A percentile compares a stretch with the other conserved stretches of the same genome.
phyloP scores from a whole-genome alignment of 2,113 vertebrate species.

The Callorhinus ursinus region DNA sequence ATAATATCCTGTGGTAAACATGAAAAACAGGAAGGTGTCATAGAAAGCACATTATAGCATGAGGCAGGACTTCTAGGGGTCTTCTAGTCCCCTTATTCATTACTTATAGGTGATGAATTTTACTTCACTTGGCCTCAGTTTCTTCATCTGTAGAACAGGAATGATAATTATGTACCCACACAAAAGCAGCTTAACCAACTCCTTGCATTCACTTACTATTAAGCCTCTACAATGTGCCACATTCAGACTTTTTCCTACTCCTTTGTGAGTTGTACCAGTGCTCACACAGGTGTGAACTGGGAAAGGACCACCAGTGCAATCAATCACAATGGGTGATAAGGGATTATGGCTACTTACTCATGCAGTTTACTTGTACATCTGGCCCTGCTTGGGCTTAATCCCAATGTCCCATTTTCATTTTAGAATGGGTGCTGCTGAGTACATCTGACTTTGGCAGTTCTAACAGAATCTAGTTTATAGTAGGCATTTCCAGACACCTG shows the following conservation, averaged over 20 bases:
- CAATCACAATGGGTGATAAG: neutral
- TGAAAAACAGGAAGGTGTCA: neutral
- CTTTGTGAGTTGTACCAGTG: neutral
- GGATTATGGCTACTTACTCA: neutral
- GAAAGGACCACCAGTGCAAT: neutral
- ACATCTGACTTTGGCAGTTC: neutral
- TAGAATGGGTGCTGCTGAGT: neutral
- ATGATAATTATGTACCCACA: neutral
- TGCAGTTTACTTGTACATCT: neutral
- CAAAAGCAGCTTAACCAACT: neutral
- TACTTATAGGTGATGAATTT: neutral
- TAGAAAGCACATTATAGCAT: neutral
- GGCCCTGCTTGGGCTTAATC: neutral
- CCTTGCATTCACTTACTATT: neutral
- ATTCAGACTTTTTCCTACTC: neutral
- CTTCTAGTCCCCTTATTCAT: neutral
- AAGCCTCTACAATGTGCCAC: neutral
- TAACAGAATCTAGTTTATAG: neutral
- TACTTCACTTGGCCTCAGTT: neutral
- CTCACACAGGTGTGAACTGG: neutral
- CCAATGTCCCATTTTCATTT: neutral
- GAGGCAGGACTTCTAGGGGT: neutral
- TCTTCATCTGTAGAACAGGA: neutral
- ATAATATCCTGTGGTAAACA: constrained; percentile 10
- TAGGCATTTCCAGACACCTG: neutral